A percentile compares a stretch with the other conserved stretches of the same genome.
Evolutionary conservation across 2,113 vertebrate species (phyloP).

Genomic region (Odontesthes bonariensis): DNA sequence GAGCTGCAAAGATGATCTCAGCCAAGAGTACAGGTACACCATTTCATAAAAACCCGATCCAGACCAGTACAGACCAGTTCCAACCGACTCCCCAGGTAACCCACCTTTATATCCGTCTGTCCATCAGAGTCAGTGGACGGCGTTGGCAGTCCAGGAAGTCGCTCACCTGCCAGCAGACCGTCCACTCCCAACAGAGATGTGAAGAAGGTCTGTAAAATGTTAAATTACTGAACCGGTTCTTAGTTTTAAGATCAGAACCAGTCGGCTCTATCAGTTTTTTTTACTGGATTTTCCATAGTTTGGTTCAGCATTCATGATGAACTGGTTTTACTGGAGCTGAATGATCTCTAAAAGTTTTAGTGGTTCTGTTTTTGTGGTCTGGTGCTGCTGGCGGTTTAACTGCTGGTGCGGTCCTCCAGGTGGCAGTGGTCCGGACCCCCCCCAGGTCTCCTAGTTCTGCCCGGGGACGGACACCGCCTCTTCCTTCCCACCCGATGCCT

Average conservation of each 20-base stretch:
- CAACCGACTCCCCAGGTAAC: not conserved
- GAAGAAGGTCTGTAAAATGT: conserved; percentile 85
- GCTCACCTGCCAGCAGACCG: conserved; percentile 89
- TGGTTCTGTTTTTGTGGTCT: too few species aligned
- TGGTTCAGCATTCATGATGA: too few species aligned
- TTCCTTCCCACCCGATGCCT: conserved; percentile 86
- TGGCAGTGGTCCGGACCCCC: conserved; percentile 91
- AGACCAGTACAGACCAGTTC: not conserved
- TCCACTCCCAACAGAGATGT: conserved; percentile 87
- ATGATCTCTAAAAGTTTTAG: not conserved
- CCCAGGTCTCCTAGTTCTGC: conserved; percentile 89
- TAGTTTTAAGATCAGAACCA: too few species aligned
- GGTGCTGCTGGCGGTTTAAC: not conserved
- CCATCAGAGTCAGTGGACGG: conserved; percentile 88
- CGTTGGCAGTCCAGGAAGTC: conserved; percentile 91
- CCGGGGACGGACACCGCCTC: conserved; percentile 84
- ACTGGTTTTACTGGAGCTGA: not conserved
- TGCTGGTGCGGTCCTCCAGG: conserved; percentile 29
- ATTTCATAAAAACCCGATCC: too few species aligned
- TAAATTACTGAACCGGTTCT: too few species aligned
- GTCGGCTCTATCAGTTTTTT: too few species aligned
- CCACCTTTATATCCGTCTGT: conserved; percentile 14
- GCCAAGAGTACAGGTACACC: conserved; percentile 60
- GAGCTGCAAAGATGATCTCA: conserved; percentile 52
- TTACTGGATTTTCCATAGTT: too few species aligned